These are phyloP conservation scores for Galaxias olidus DNA, from an alignment of 2,797 vertebrate species.

Conservation along the genomic window DNA sequence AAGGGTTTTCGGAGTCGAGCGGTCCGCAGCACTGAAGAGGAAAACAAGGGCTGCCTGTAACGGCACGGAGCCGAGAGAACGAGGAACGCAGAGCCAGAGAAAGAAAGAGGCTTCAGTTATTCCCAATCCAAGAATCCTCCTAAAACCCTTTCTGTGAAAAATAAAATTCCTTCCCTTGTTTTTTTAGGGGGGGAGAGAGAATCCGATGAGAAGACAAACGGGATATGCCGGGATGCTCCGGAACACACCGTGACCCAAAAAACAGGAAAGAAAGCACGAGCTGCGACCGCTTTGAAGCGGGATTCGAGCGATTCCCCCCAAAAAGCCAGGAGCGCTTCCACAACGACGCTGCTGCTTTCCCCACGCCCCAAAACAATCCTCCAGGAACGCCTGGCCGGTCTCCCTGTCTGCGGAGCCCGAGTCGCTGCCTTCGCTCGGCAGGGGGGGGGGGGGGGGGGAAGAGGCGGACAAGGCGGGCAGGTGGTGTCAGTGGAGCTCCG, in stretches of 20 bases:
- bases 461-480: background rate
- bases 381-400: too few species aligned
- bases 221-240: conserved; percentile 19
- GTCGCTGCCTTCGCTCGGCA: conserved; percentile 36
- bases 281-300: background rate
- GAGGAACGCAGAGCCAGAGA: conserved; percentile 34
- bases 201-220: too few species aligned
- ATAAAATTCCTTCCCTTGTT: too few species aligned
- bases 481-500: conserved; percentile 58
- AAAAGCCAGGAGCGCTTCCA: too few species aligned
- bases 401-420: conserved; percentile 2
- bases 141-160: too few species aligned
- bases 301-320: too few species aligned
- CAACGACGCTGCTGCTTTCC: too few species aligned
- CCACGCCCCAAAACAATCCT: too few species aligned
- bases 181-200: background rate
- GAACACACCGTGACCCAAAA: conserved; percentile 32
- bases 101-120: conserved; percentile 24
- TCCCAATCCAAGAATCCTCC: too few species aligned
- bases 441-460: too few species aligned
- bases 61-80: background rate
- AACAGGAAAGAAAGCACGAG: too few species aligned
- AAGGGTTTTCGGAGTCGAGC: conserved; percentile 39
- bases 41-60: conserved; percentile 26
- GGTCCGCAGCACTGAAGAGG: conserved; percentile 37